phyloP scores from a whole-genome alignment of 2,113 vertebrate genomes.

The Boulengeromyrus knoepffleri region DNA sequence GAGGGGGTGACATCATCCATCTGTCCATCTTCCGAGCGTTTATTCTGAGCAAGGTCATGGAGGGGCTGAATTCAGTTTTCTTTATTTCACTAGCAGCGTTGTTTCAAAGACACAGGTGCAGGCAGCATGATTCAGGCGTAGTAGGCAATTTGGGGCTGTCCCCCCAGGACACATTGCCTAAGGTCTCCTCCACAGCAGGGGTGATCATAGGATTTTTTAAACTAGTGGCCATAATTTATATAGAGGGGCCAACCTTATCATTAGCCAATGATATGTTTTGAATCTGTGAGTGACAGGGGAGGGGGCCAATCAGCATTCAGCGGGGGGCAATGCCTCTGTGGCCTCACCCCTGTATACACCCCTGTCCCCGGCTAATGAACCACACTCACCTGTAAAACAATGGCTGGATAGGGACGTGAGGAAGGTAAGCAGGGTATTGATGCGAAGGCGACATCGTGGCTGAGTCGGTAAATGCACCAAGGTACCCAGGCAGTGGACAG shows the following conservation, averaged over 20 bases:
- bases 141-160: background rate
- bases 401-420: background rate
- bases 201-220: background rate
- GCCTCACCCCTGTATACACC: background rate
- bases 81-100: background rate
- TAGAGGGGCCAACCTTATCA: background rate
- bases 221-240: background rate
- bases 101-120: background rate
- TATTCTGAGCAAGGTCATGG: background rate
- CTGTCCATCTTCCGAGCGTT: background rate
- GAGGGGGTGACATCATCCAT: background rate
- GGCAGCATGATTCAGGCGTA: background rate
- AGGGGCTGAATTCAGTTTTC: background rate
- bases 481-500: background rate
- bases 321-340: background rate
- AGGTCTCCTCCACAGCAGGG: background rate
- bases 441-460: background rate
- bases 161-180: background rate
- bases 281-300: background rate
- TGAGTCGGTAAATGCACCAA: background rate
- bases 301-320: background rate
- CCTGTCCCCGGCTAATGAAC: background rate
- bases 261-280: background rate
- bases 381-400: conserved; percentile 7
- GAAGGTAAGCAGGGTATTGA: background rate